phyloP scores from a whole-genome alignment of 2,797 vertebrate genomes.

The Enteromius unitaeniatus region DNA sequence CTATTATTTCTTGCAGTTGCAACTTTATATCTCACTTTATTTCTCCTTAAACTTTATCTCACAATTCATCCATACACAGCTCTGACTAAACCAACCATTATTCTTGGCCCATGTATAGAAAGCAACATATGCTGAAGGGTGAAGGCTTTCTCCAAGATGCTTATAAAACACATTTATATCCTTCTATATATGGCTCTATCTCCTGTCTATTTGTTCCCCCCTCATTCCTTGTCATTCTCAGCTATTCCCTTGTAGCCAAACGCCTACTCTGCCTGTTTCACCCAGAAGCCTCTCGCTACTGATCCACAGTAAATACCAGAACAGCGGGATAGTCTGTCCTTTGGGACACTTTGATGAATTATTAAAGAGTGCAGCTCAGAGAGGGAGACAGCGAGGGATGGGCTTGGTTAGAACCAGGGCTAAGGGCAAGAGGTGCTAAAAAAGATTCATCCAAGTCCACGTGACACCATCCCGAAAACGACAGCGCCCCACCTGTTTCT shows the following conservation, averaged over 20 bases:
- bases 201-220: not conserved
- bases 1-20: not conserved
- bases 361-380: constrained; percentile 56
- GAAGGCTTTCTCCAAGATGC: not conserved
- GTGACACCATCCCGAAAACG: not conserved
- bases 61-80: not conserved
- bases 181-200: not conserved
- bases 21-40: not conserved
- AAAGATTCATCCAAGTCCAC: not conserved
- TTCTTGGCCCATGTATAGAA: not conserved
- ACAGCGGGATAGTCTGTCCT: constrained; percentile 49
- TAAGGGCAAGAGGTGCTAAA: constrained; percentile 41
- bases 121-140: constrained; percentile 13
- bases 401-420: not conserved
- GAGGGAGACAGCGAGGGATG: constrained; percentile 16
- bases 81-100: constrained; percentile 1
- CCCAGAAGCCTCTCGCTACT: constrained; percentile 19
- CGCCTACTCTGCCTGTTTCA: constrained; percentile 29
- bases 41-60: not conserved
- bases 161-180: constrained; percentile 20
- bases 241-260: constrained; percentile 23
- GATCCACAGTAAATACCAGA: constrained; percentile 59
- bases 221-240: constrained; percentile 23
- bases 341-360: constrained; percentile 62
- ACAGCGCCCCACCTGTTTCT: not conserved